These are phyloP conservation scores for Pygathrix nemaeus DNA, from an alignment of 2,113 vertebrate genomes.

Conservation along the genomic window DNA sequence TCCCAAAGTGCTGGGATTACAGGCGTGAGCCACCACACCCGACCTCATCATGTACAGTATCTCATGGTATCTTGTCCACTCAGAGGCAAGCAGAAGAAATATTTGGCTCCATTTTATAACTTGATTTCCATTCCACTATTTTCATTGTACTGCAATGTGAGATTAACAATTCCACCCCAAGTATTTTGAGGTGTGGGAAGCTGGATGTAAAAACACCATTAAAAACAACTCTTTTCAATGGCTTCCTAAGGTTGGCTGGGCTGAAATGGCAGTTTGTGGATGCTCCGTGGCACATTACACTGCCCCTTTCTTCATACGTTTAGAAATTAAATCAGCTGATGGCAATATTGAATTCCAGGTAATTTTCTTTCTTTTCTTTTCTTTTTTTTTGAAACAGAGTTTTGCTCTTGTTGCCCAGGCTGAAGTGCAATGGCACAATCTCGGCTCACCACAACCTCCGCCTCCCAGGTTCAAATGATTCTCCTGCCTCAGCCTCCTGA, in stretches of 20 bases:
- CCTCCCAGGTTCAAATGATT: too few relatives aligned
- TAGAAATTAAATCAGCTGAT: not conserved
- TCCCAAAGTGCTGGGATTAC: too few relatives aligned
- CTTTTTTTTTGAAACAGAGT: too few relatives aligned
- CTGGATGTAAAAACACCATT: not conserved
- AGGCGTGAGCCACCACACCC: too few relatives aligned
- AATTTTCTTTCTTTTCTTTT: not conserved
- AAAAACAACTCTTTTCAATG: not conserved
- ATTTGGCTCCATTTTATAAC: not conserved
- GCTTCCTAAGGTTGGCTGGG: not conserved
- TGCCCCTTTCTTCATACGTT: not conserved
- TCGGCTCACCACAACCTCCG: too few relatives aligned
- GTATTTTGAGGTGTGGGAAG: not conserved
- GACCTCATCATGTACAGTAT: not conserved
- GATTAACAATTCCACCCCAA: not conserved
- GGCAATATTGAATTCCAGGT: not conserved
- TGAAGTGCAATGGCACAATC: too few relatives aligned
- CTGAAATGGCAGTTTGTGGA: not conserved
- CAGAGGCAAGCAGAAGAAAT: not conserved
- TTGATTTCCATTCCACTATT: not conserved
- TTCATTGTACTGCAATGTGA: not conserved
- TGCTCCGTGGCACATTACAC: not conserved
- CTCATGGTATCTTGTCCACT: not conserved
- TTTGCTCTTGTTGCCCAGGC: too few relatives aligned
- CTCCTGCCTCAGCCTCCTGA: too few relatives aligned